phyloP scores from a whole-genome alignment of 1,140 invertebrate species.

The Heterodera carotae region DNA sequence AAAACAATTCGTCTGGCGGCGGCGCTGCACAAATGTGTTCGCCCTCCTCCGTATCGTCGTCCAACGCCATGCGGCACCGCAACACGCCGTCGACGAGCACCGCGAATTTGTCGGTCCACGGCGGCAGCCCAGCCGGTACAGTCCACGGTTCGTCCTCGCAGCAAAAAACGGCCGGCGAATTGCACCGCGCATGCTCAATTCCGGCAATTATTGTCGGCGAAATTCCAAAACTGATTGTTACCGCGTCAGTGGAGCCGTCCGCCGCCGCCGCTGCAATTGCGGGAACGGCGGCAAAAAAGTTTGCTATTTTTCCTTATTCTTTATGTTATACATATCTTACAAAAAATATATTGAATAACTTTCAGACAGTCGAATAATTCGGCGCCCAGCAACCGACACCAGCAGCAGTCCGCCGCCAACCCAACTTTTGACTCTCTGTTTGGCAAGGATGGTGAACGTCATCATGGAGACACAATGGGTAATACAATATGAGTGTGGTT shows the following conservation, averaged over 20 bases:
- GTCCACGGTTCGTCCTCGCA: not conserved
- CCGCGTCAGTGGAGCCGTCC: constrained; percentile 40
- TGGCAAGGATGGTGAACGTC: not conserved
- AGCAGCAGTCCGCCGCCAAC: not conserved
- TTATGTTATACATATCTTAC: too few species aligned
- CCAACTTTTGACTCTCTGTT: not conserved
- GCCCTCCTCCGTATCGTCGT: constrained; percentile 15
- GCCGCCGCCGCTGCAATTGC: too few species aligned
- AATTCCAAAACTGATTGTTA: constrained; percentile 56
- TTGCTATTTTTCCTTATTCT: too few species aligned
- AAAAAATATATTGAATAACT: too few species aligned
- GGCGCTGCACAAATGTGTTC: not conserved
- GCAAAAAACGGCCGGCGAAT: constrained; percentile 30
- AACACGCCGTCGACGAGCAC: constrained; percentile 6
- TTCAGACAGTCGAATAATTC: constrained; percentile 2
- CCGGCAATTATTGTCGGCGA: constrained; percentile 57
- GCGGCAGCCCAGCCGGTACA: not conserved
- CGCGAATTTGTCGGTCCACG: not conserved
- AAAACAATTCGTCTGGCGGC: not conserved
- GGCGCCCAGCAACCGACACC: not conserved
- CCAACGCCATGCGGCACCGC: not conserved
- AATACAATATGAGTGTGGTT: too few species aligned
- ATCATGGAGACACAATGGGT: not conserved
- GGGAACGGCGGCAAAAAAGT: too few species aligned
- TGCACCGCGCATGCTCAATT: constrained; percentile 54